These are phyloP conservation scores for Hyles vespertilio DNA, from an alignment of 1,140 invertebrate genomes.

Conservation along the genomic window DNA sequence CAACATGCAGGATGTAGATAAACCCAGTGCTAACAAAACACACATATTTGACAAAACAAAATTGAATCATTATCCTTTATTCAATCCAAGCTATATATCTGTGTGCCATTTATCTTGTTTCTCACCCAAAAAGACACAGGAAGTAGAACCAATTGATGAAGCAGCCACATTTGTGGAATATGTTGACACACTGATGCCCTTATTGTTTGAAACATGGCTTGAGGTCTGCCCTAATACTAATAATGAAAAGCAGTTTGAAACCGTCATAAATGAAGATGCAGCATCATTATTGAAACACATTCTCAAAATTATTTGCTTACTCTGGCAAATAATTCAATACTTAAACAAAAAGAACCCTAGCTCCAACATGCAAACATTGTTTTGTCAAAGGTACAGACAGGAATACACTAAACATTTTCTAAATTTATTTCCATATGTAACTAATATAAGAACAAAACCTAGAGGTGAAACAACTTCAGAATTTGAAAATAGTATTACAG, in stretches of 20 bases:
- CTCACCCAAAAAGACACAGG: conserved; percentile 44
- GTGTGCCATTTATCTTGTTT: conserved; percentile 51
- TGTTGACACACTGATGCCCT: conserved; percentile 79
- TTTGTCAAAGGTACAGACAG: conserved; percentile 72
- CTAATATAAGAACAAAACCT: conserved; percentile 46
- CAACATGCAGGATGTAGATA: conserved; percentile 28
- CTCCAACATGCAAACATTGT: conserved; percentile 59
- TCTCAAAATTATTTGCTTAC: conserved; percentile 75
- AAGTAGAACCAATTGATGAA: conserved; percentile 47
- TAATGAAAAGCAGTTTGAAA: conserved; percentile 50
- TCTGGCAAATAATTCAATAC: conserved; percentile 74
- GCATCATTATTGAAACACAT: conserved; percentile 75
- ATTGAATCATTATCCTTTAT: conserved; percentile 43
- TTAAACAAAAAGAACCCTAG: conserved; percentile 40
- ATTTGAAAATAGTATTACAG: conserved; percentile 47
- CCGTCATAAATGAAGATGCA: conserved; percentile 75
- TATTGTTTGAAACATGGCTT: conserved; percentile 84
- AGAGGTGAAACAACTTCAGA: conserved; percentile 20
- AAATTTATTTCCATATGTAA: conserved; percentile 75
- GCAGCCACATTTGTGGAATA: conserved; percentile 73
- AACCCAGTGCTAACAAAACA: conserved; percentile 20
- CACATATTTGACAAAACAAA: conserved; percentile 33
- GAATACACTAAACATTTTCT: conserved; percentile 73
- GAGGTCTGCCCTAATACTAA: conserved; percentile 78
- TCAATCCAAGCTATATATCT: conserved; percentile 42